Evolutionary conservation across 2,113 vertebrate species (phyloP).

Genomic region (Poeciliopsis prolifica): DNA sequence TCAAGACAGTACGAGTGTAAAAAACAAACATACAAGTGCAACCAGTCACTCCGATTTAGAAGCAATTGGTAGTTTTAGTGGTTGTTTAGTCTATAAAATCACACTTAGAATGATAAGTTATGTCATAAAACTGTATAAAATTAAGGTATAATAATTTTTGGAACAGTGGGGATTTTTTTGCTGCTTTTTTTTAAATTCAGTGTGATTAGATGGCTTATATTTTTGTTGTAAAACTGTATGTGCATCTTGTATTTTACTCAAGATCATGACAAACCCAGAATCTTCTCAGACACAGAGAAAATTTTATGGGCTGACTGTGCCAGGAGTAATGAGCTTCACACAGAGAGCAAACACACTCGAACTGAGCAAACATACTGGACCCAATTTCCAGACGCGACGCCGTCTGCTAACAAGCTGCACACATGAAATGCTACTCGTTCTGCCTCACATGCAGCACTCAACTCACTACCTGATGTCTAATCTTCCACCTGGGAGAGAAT

Average conservation of each 20-base stretch:
- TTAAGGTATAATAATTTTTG: background rate
- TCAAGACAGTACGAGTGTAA: no score
- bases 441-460: constrained; percentile 39
- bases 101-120: background rate
- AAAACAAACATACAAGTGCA: no score
- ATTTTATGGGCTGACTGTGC: constrained; percentile 51
- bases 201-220: background rate
- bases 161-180: background rate
- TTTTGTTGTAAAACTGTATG: background rate
- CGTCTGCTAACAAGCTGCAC: constrained; percentile 16
- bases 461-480: constrained; percentile 60
- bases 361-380: constrained; percentile 42
- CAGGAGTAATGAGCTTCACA: constrained; percentile 39
- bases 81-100: background rate
- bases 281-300: constrained; percentile 55
- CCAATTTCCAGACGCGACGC: constrained; percentile 29
- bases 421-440: constrained; percentile 28
- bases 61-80: no score
- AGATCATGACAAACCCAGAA: constrained; percentile 8
- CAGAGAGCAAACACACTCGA: constrained; percentile 8
- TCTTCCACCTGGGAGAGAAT: constrained; percentile 75
- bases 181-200: background rate
- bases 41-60: no score
- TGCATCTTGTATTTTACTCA: background rate
- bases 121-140: background rate